Base-by-base conservation (phyloP, 2,113 vertebrate species). In the Mustela lutreola region DNA sequence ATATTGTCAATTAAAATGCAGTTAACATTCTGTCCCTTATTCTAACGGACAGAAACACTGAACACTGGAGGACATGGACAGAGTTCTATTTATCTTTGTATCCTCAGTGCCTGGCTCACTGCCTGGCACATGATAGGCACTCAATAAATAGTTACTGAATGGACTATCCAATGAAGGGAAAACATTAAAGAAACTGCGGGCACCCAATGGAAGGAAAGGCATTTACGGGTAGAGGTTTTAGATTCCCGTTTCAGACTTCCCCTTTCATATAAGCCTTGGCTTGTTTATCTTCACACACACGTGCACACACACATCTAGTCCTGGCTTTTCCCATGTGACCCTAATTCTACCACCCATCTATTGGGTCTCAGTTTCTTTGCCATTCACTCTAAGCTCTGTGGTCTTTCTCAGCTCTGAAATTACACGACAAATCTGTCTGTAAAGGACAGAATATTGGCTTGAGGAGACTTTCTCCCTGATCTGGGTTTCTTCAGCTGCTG, bases 21-120 rank as follows among this genome's bases (percentile, higher is more conserved):
- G 56, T 97, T 92, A 97, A 71, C 93, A 97, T 93, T 97, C 97
- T n/a, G n/a, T 22, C 83, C 24, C 75, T 95, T 67, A 60, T 42
- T 67, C 60, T 36, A 86, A 97, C 62, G 39, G 73, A 28, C 48
- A 96, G 95, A 82, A 93, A 96, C 22, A 85, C 95, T 91, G 80
- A 89, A 91, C 78, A 75, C 93, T 95, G 97, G 26, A 88, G 39
- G 39, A 75, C 83, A 87, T 0, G 76, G 94, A 96, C 90, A 97
- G 85, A 94, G 96, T 96, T 93, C 97, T 85, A 97, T 98, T 98
- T 96, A 97, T 98, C 97, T 96, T 84, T 98, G 98, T 97, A 87
- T 94, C 42, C 79, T 95, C 82, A 5, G 76, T 91, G 86, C 80
- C 97, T 97, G 97, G 94, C 96, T 94, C 93, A 39, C 63, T 94